Conservation (phyloP, 2,888 invertebrate genomes). For the Carcina quercana region DNA sequence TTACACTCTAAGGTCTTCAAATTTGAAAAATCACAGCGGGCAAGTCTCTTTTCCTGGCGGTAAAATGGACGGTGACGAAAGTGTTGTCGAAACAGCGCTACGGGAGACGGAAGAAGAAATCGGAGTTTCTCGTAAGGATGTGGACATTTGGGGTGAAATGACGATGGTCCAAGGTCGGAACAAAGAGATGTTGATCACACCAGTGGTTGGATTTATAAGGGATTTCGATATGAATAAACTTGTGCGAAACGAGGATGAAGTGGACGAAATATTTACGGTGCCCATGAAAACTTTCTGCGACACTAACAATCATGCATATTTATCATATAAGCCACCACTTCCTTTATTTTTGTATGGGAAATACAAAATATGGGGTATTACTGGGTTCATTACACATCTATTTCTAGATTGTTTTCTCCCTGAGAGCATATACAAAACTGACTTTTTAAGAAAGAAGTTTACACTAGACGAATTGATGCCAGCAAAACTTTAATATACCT, state of each 20-base stretch:
- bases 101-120: constrained; percentile 94
- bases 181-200: constrained; percentile 76
- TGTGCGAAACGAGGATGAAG: constrained; percentile 80
- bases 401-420: constrained; percentile 61
- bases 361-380: constrained; percentile 84
- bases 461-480: constrained; percentile 41
- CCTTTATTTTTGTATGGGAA: constrained; percentile 73
- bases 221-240: constrained; percentile 70
- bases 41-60: constrained; percentile 94
- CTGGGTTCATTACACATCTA: constrained; percentile 83
- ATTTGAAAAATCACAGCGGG: constrained; percentile 83
- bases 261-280: constrained; percentile 84
- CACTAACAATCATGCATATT: constrained; percentile 73
- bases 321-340: constrained; percentile 72
- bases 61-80: constrained; percentile 79
- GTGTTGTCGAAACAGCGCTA: constrained; percentile 81
- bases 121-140: constrained; percentile 74
- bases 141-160: constrained; percentile 81
- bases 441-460: constrained; percentile 41
- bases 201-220: constrained; percentile 77
- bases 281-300: constrained; percentile 79
- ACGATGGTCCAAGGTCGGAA: constrained; percentile 40
- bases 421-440: constrained; percentile 33
- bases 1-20: constrained; percentile 86
- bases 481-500: constrained; percentile 44